Conservation (phyloP, 2,113 vertebrate genomes). For the Boulengeromyrus knoepffleri region DNA sequence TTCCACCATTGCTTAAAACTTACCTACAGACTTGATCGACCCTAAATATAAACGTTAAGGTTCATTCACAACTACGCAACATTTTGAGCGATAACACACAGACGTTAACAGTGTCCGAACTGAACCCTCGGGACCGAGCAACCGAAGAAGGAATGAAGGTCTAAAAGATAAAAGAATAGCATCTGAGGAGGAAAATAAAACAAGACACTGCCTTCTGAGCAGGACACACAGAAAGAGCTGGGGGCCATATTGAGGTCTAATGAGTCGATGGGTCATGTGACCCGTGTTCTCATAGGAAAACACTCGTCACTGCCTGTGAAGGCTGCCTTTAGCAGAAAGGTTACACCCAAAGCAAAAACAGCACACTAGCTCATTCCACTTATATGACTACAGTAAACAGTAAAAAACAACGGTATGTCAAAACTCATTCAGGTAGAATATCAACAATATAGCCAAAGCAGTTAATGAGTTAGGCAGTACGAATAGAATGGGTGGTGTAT, state of each 20-base stretch:
- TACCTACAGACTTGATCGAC: neutral
- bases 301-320: neutral
- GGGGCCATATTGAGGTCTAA: neutral
- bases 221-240: neutral
- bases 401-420: neutral
- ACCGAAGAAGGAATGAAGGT: neutral
- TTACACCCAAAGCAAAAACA: neutral
- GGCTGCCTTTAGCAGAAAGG: neutral
- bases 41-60: neutral
- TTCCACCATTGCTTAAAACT: neutral
- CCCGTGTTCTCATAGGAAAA: neutral
- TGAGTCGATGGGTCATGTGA: neutral
- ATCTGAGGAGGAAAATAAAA: neutral
- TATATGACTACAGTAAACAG: neutral
- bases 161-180: neutral
- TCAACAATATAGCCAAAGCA: neutral
- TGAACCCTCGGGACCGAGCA: neutral
- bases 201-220: neutral
- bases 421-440: neutral
- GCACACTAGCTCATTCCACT: neutral
- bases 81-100: neutral
- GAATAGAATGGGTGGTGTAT: neutral
- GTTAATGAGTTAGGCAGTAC: neutral
- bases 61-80: neutral
- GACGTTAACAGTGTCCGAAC: neutral